Conservation (phyloP, 2,113 vertebrate genomes). For the Brevimyrus niger region DNA sequence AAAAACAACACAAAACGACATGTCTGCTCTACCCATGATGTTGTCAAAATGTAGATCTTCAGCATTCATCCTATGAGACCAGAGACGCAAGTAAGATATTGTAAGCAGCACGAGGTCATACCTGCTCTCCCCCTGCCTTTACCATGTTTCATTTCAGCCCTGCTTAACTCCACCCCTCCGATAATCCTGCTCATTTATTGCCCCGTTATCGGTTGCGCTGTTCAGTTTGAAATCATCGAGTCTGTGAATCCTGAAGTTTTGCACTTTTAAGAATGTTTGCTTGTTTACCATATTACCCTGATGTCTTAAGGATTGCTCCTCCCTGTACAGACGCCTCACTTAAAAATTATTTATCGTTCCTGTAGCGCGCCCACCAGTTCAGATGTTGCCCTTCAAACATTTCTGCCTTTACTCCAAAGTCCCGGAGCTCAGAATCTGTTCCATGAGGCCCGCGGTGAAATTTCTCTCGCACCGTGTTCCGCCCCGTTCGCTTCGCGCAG, state of each 20-base stretch:
- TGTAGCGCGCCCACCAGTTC: neutral
- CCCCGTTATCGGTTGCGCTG: neutral
- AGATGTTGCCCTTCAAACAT: neutral
- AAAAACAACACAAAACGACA: neutral
- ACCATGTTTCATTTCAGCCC: neutral
- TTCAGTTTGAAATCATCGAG: neutral
- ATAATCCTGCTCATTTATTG: neutral
- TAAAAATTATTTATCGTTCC: slow-evolving; percentile 2
- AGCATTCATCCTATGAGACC: neutral
- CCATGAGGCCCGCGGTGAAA: neutral
- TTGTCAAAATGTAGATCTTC: slow-evolving; percentile 14
- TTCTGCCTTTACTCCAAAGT: slow-evolving; percentile 15
- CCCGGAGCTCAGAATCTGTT: neutral
- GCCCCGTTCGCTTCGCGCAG: neutral
- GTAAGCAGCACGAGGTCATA: slow-evolving; percentile 22
- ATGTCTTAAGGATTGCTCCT: slow-evolving; percentile 2
- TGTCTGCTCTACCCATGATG: slow-evolving; percentile 4
- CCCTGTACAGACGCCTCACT: neutral
- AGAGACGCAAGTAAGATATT: neutral
- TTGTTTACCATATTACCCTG: neutral
- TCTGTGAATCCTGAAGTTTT: slow-evolving; percentile 13
- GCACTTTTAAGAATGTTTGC: neutral
- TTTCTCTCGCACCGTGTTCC: neutral
- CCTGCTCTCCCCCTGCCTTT: neutral
- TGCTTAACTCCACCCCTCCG: neutral